Evolutionary conservation across 1,140 invertebrate species (phyloP).

Genomic region (Zaprionus davidi): DNA sequence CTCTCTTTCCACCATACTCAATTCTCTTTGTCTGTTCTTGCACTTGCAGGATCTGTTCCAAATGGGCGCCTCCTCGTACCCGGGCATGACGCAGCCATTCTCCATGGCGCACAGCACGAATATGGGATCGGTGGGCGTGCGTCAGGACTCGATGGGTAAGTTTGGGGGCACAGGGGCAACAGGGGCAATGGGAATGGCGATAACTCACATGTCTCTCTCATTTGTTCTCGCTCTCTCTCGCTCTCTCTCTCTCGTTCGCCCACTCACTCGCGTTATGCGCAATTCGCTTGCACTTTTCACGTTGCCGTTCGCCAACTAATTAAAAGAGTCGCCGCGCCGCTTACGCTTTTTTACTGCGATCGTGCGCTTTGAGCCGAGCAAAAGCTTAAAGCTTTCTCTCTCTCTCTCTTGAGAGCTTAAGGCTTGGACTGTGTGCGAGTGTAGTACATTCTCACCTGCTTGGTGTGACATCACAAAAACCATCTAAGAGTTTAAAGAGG

Average conservation of each 20-base stretch:
- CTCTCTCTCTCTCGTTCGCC: not conserved
- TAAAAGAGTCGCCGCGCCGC: constrained; percentile 7
- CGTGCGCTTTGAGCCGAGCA: constrained; percentile 4
- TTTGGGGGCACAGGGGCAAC: not conserved
- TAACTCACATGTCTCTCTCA: not conserved
- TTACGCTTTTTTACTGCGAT: constrained; percentile 31
- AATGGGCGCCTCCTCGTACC: constrained; percentile 96
- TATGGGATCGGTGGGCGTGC: constrained; percentile 94
- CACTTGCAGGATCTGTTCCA: constrained; percentile 86
- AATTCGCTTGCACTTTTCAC: not conserved
- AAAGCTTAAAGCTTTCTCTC: constrained; percentile 10
- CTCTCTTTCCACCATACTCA: not conserved
- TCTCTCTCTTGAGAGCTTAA: constrained; percentile 1
- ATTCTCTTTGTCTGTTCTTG: not conserved
- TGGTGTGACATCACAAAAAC: too few species aligned
- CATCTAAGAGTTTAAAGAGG: too few species aligned
- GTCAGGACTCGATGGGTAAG: constrained; percentile 96
- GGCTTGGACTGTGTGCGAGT: not conserved
- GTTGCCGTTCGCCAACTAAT: constrained; percentile 18
- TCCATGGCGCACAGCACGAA: constrained; percentile 96
- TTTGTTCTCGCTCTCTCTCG: not conserved
- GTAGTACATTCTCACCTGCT: too few species aligned
- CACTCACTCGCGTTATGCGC: not conserved
- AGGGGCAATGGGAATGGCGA: not conserved
- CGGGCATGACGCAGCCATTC: constrained; percentile 96